Evolutionary conservation across 2,113 vertebrate genomes (phyloP), one percentile per base, ranked within the genome.

Genomic region (Larimichthys polyactis): DNA sequence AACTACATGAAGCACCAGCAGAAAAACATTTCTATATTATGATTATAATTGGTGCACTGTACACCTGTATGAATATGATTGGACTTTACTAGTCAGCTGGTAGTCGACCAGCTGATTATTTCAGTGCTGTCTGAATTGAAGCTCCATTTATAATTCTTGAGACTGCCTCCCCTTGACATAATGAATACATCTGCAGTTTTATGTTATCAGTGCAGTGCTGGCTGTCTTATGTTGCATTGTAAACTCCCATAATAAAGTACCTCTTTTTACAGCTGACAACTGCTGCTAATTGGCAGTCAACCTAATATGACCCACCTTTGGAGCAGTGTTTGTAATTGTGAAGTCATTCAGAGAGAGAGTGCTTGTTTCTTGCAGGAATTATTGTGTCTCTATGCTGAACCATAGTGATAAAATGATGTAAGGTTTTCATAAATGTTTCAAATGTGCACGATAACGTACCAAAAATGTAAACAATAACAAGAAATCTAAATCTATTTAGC

Each of bases 231-330:
- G 6, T 20, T 71, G 68, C 8, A 43, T 55, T 64, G 43, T 2
- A 67, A 46, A 81, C 32, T 59, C 19, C 8, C 29, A 22, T 22
- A 44, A 49, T 75, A 22, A 78, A 51, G 22, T 11, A 0, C 9
- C 27, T 49, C 46, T 48, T 60, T 51, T 51, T 63, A 59, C 32
- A 69, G 60, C 62, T 51, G 24, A 60, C 52, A 58, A 40, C 22
- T 63, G 20, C 15, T 0, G 11, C 57, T 65, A 52, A 78, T 52
- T 86, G 32, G 27, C 29, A 32, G 46, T 71, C n/a, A 76, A 36
- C n/a, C 16, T 46, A 60, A 63, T 20, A 32, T 4, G 24, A 60
- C 17, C 58, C 19, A 14, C 43, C 51, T 65, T 58, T 70, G n/a
- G 11, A 20, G 62, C 29, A 24, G 27, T 27, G 57, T 57, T 79